Conservation (phyloP, 2,113 vertebrate genomes). For the Gopherus flavomarginatus region DNA sequence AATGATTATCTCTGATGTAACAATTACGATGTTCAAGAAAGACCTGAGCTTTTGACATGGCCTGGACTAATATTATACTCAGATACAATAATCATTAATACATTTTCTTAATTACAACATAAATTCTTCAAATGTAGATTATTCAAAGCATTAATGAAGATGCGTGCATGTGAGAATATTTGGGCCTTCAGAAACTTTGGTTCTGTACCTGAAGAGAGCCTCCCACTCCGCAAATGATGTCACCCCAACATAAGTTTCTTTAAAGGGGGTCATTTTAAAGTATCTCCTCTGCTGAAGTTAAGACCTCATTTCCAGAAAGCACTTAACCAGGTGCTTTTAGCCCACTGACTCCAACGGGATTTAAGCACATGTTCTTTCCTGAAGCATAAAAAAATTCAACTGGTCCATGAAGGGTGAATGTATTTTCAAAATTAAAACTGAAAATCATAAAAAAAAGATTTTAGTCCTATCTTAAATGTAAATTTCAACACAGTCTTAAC, state of each 20-base stretch:
- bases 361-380: slow-evolving; percentile 37
- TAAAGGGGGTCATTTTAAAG: not conserved
- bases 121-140: not conserved
- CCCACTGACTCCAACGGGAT: not conserved
- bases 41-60: not conserved
- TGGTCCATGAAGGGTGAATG: slow-evolving; percentile 34
- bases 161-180: not conserved
- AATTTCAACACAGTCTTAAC: slow-evolving; percentile 27
- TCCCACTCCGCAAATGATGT: not conserved
- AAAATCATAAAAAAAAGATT: slow-evolving; percentile 39
- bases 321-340: slow-evolving; percentile 53
- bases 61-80: not conserved
- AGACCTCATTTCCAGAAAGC: slow-evolving; percentile 42
- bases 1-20: not conserved
- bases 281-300: not conserved
- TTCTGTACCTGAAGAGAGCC: not conserved
- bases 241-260: not conserved
- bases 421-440: slow-evolving; percentile 38
- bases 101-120: not conserved
- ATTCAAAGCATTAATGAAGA: not conserved
- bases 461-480: slow-evolving; percentile 10
- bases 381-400: not conserved
- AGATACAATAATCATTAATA: not conserved
- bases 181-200: not conserved
- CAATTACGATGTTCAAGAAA: not conserved